phyloP scores from a whole-genome alignment of 2,113 vertebrate species.

The Lepisosteus oculatus region DNA sequence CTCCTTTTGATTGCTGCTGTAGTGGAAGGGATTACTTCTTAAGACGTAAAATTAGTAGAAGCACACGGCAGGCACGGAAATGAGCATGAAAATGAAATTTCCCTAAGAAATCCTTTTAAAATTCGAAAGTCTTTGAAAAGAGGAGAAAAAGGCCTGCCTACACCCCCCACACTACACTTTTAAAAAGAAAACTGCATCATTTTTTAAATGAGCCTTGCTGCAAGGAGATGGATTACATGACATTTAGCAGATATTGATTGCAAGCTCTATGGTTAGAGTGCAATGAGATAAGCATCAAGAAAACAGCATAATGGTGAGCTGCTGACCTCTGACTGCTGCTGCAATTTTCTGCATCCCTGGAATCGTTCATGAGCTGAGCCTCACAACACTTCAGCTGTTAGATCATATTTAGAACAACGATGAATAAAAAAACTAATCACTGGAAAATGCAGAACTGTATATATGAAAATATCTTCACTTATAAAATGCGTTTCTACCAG shows the following conservation, averaged over 20 bases:
- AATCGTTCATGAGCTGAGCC: no score
- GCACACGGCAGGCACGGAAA: slow-evolving; percentile 2
- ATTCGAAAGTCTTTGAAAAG: not conserved
- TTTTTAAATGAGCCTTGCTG: not conserved
- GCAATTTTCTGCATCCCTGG: no score
- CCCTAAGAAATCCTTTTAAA: not conserved
- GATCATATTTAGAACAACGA: no score
- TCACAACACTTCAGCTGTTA: no score
- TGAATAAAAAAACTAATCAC: no score
- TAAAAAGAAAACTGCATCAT: slow-evolving; percentile 7
- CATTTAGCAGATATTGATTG: slow-evolving; percentile 35
- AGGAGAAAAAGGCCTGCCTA: not conserved
- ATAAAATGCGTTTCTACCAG: no score
- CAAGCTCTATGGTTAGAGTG: slow-evolving; percentile 21
- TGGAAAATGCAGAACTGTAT: no score
- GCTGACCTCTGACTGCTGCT: not conserved
- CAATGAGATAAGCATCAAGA: slow-evolving; percentile 24
- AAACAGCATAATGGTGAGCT: not conserved
- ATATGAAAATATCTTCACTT: no score
- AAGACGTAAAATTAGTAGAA: slow-evolving; percentile 15
- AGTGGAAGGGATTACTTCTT: slow-evolving; percentile 23
- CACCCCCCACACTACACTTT: not conserved
- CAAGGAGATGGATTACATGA: slow-evolving; percentile 24
- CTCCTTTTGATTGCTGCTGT: slow-evolving; percentile 18
- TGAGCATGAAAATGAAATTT: not conserved